Evolutionary conservation across 2,113 vertebrate genomes (phyloP), one percentile per base, ranked within the genome.

Genomic region (Sander lucioperca): DNA sequence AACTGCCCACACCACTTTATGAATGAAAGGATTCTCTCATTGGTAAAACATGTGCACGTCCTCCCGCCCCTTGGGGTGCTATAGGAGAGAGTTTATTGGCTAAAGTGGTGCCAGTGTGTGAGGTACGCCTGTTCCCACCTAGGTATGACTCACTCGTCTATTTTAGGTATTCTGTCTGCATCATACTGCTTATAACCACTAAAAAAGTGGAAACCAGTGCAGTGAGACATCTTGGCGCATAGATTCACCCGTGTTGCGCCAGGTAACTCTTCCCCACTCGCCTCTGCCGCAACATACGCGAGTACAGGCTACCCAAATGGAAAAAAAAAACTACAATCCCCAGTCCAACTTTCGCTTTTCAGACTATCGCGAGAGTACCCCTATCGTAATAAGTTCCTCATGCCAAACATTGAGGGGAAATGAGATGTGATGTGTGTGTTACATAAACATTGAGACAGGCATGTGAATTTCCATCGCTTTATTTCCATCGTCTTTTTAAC

Each of bases 1-100:
- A 92, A 85, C 92, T 90, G 92, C 93, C 88, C 94, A 77, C 89
- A 88, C 90, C 91, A 90, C 92, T 96, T 95, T 94, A 95, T 96
- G 95, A 96, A 96, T 96, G 95, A 93, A 95, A 89, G 53, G 54
- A 74, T 80, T 83, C 84, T 39, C 84, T 86, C 77, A 95, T 95
- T 95, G 94, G 95, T 64, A 78, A 68, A 57, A 62, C 23, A 39
- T 50, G 63, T 23, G 50, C 3, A 30, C 57, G 36, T 68, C 33
- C 21, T 68, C 93, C 93, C 94, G 89, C 94, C 94, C 83, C 61
- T 30, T 12, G 57, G 69, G 58, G 67, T n/a, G 62, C 66, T 13
- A 6, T 56, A 10, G 69, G 72, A 71, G 61, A 15, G 65, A 16
- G 16, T 4, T 78, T 27, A 93, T 92, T 94, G 79, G 93, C 53